Conservation (phyloP, 2,113 vertebrate species). For the Ictalurus punctatus region DNA sequence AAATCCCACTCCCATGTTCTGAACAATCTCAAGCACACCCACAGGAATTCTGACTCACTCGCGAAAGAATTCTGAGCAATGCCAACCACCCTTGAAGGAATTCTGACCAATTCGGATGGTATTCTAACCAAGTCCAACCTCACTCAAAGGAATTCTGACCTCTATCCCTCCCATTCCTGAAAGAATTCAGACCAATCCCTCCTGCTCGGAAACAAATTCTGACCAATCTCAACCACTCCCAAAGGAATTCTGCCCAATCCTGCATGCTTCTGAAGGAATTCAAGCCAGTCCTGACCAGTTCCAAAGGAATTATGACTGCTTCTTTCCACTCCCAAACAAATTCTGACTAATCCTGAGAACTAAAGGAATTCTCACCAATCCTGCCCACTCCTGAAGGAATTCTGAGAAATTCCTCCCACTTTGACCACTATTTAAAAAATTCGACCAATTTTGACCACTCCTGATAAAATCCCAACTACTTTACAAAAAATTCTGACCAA, state of each 20-base stretch:
- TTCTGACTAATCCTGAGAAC: too few species aligned
- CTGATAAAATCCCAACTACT: neutral
- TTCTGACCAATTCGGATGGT: neutral
- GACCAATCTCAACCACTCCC: neutral
- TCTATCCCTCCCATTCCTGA: neutral
- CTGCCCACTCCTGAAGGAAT: too few species aligned
- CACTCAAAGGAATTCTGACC: neutral
- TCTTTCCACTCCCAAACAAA: too few species aligned
- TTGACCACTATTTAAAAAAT: neutral
- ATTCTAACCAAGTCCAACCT: neutral
- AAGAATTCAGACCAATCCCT: neutral
- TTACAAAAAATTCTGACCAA: neutral
- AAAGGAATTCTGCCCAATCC: neutral
- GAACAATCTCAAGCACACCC: neutral
- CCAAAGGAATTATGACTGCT: neutral
- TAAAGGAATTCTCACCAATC: neutral
- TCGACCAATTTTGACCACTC: neutral
- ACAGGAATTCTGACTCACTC: neutral
- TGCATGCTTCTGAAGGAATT: neutral
- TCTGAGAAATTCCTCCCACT: too few species aligned
- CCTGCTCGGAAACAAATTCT: neutral
- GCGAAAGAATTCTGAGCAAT: neutral
- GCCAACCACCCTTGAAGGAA: neutral
- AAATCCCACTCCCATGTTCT: neutral
- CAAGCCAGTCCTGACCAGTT: neutral